These are phyloP conservation scores for Drosophila takahashii DNA, from an alignment of 1,140 invertebrate species.

Conservation along the genomic window DNA sequence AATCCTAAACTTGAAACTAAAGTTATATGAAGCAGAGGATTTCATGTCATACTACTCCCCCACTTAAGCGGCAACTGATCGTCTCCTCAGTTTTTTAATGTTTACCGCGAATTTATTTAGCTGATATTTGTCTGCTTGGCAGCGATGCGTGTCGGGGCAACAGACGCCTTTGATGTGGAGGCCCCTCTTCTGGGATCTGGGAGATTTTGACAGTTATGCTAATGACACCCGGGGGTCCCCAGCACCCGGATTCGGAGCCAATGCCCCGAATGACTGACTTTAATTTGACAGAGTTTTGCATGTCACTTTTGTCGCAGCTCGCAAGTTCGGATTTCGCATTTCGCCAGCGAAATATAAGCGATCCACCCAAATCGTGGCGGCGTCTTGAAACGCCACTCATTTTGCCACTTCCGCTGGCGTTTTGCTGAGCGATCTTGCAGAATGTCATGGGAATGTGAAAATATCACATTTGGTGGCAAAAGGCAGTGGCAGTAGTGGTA, in stretches of 20 bases:
- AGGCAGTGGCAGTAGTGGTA: background rate
- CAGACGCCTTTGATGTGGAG: constrained; percentile 54
- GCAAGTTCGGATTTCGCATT: constrained; percentile 26
- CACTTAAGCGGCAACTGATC: constrained; percentile 11
- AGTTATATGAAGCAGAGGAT: background rate
- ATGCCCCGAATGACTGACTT: constrained; percentile 70
- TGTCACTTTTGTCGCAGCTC: constrained; percentile 71
- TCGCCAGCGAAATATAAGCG: constrained; percentile 37
- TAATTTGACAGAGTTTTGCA: constrained; percentile 83
- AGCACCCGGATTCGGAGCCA: constrained; percentile 20
- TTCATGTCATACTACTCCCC: background rate
- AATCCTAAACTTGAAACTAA: background rate
- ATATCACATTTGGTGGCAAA: constrained; percentile 66
- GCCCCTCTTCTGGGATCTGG: constrained; percentile 6
- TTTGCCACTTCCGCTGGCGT: constrained; percentile 80
- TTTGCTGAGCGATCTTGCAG: constrained; percentile 27
- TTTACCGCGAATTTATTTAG: constrained; percentile 58
- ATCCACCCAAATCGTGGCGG: constrained; percentile 57
- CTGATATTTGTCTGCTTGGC: constrained; percentile 70
- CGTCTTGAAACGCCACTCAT: constrained; percentile 81
- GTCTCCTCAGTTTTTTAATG: constrained; percentile 27
- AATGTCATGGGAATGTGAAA: constrained; percentile 80
- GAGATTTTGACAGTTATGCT: constrained; percentile 71
- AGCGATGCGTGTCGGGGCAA: constrained; percentile 54
- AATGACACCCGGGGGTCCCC: constrained; percentile 58